Evolutionary conservation across 2,113 vertebrate genomes (phyloP).

Genomic region (Pterocles burchelli): DNA sequence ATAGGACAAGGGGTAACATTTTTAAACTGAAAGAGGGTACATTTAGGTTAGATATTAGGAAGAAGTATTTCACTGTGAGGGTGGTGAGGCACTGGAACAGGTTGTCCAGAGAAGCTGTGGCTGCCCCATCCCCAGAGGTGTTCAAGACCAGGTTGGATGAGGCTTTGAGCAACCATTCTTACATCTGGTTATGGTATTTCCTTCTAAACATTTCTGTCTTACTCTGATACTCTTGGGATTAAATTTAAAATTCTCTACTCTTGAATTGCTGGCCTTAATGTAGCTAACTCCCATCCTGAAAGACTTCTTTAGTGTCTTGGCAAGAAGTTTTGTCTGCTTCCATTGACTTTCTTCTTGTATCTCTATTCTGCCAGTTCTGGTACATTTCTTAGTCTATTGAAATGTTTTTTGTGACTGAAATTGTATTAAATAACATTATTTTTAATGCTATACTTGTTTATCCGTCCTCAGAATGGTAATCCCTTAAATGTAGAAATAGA

Average conservation of each 20-base stretch:
- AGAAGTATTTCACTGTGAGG: too few species aligned
- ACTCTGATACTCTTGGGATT: not conserved
- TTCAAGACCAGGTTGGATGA: too few species aligned
- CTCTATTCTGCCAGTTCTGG: conserved; percentile 18
- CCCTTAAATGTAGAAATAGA: not conserved
- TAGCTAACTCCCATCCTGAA: conserved; percentile 27
- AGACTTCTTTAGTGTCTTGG: conserved; percentile 46
- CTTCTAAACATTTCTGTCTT: not conserved
- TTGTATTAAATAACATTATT: not conserved
- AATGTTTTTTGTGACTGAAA: conserved; percentile 19
- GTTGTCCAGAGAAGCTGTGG: too few species aligned
- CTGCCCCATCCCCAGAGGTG: too few species aligned
- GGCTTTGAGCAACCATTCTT: not conserved
- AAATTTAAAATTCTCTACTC: not conserved
- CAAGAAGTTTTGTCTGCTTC: conserved; percentile 25
- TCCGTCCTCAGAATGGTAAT: not conserved
- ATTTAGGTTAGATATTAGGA: too few species aligned
- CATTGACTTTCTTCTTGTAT: conserved; percentile 34
- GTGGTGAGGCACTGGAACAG: too few species aligned
- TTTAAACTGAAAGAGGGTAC: too few species aligned
- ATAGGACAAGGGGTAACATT: too few species aligned
- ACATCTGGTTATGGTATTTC: not conserved
- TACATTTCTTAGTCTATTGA: not conserved
- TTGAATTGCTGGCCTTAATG: conserved; percentile 12
- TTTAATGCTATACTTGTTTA: not conserved